Base-by-base conservation (phyloP, 2,888 invertebrate genomes). In the Sarcophaga carnaria region DNA sequence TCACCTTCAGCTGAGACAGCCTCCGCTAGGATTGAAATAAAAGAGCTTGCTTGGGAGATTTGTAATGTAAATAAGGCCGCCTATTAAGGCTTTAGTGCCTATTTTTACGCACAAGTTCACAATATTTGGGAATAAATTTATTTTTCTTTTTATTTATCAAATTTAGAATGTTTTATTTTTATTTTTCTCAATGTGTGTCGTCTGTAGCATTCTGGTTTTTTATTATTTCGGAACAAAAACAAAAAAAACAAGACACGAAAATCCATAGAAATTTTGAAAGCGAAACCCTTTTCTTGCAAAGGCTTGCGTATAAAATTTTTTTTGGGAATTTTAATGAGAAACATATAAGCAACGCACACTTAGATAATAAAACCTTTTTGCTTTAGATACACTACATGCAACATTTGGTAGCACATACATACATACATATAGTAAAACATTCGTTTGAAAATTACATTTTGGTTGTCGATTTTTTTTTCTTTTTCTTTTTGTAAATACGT, bases 391-490 rank as follows among this genome's bases (percentile, higher is more conserved):
- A 17, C 54, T 54, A 54, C 54, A 54, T 12, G 54, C 54, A 54
- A 54, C 60, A 64, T 67, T 63, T 70, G 70, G 71, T 75, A 66
- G 27, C 64, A 60, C 69, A 47, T 25, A 25, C 8, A 70, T n/a
- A 37, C 27, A 12, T 17, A 64, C 17, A 64, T 66, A 45, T 47
- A 80, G 37, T 22, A 75, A 72, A 63, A 83, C 80, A 80, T 83
- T 86, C 77, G 77, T 86, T 86, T 86, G 86, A 86, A 85, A 85
- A 83, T 86, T 86, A 86, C 83, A 86, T 86, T 80, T 78, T 62
- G 72, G 67, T 83, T 83, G 70, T 37, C 12, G 5, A 27, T 37
- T 27, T 66, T 66, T 66, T 83, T 83, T 54, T 2, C 2, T 54
- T 71, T 17, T 17, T 2, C n/a, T 66, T 37, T 66, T 49, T 86